These are phyloP conservation scores for Gymnogyps californianus DNA, from an alignment of 2,113 vertebrate genomes.

Conservation along the genomic window DNA sequence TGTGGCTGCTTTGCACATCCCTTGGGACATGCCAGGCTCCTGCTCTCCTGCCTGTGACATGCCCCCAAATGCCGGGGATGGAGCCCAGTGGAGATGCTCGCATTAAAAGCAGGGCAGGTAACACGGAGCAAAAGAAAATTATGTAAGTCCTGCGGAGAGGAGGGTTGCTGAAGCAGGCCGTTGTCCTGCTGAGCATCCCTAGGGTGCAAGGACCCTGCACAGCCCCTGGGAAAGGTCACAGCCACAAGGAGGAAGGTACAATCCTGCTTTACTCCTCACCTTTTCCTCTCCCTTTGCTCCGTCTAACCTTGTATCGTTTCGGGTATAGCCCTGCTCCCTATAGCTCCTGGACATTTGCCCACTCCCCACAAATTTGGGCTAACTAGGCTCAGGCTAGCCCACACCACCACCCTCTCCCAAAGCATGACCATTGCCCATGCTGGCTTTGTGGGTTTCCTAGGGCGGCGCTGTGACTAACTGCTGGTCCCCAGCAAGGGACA, in stretches of 20 bases:
- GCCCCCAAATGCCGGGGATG: rapidly evolving
- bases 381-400: not conserved
- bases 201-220: not conserved
- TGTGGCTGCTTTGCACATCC: not conserved
- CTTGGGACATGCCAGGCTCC: not conserved
- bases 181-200: not conserved
- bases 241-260: not conserved
- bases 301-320: not conserved
- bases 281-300: not conserved
- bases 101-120: not conserved
- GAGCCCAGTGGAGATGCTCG: not conserved
- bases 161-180: not conserved
- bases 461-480: not conserved
- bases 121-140: not conserved
- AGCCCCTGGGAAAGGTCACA: not conserved
- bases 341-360: not conserved
- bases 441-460: not conserved
- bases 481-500: not conserved
- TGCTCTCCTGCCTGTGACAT: not conserved
- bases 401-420: not conserved
- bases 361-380: not conserved
- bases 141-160: not conserved
- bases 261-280: not conserved
- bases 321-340: not conserved
- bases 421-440: not conserved